Evolutionary conservation across 2,888 invertebrate genomes (phyloP).

Genomic region (Lycia hirtaria): DNA sequence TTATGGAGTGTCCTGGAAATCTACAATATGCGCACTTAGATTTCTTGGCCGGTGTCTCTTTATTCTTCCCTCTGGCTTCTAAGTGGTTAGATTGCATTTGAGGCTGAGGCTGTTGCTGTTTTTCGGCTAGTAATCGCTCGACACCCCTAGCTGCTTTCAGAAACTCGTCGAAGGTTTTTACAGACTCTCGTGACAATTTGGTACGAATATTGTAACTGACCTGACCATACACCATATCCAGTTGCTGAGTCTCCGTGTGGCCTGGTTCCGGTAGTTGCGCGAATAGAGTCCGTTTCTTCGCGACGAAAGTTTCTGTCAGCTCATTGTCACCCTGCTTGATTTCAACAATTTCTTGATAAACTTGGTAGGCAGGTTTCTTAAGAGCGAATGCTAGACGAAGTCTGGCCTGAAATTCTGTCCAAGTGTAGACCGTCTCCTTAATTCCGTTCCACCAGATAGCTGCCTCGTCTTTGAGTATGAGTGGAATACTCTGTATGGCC

Average conservation of each 20-base stretch:
- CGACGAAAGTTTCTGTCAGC: conserved; percentile 33
- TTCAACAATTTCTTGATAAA: conserved; percentile 6
- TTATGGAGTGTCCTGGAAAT: background rate
- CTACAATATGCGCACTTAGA: conserved; percentile 11
- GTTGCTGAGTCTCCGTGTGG: conserved; percentile 32
- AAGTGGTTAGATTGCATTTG: too few species aligned
- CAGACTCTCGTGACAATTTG: background rate
- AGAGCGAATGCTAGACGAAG: conserved; percentile 11
- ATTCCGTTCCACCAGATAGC: conserved; percentile 20
- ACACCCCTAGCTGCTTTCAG: conserved; percentile 7
- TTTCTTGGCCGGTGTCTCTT: background rate
- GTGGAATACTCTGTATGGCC: conserved; percentile 2
- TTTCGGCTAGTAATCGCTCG: conserved; percentile 3
- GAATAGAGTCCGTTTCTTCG: conserved; percentile 30
- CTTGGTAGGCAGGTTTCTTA: conserved; percentile 3
- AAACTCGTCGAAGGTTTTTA: background rate
- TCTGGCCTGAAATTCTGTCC: conserved; percentile 5
- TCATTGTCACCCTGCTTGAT: background rate
- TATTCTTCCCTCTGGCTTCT: too few species aligned
- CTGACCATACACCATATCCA: conserved; percentile 37
- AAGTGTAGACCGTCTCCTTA: background rate
- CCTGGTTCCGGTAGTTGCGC: conserved; percentile 27
- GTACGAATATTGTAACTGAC: background rate
- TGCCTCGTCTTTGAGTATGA: conserved; percentile 4
- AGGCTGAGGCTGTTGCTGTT: background rate